Evolutionary conservation across 2,888 invertebrate genomes (phyloP), one percentile per base, ranked within the genome.

Genomic region (Agriopis aurantiaria): DNA sequence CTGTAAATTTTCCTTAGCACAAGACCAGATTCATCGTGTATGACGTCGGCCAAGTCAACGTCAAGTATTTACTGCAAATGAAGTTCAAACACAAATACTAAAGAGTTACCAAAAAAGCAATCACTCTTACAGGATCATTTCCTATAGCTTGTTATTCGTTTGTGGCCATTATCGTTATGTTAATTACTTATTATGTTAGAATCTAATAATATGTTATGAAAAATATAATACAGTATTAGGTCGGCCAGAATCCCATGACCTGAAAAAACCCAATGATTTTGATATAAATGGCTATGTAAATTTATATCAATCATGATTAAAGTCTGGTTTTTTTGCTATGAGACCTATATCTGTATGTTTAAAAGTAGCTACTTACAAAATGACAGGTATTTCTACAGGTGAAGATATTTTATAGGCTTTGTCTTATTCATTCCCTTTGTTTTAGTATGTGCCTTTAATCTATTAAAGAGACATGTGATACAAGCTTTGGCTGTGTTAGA

Each of bases 31-130:
- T 96, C 84, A 98, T 99, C 89, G 99, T 99, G 0, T 99, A 99
- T 89, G 99, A 99, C 89, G 96, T 97, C 49, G 98, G 98, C 11
- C 99, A 99, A 92, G 97, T 99, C 48, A 97, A 98, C 80, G 96
- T 98, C 72, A 97, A 97, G 84, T 99, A 99, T 87, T 93, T 99
- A 81, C 85, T 99, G 73, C 96, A 97, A 85, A 95, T 97, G 93
- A 96, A 98, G 74, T 99, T 99, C 92, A 96, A 97, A 75, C 98
- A 97, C 90, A 97, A 96, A 68, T 96, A 91, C 82, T 95, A 87
- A 89, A 51, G 12, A 11, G 10, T 11, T 17, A 11, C 49, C 40
- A 17, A 51, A 41, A 33, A 43, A 45, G 41, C 9, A 3, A 52
- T 46, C 8, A 33, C 17, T 23, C 9, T 0, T 12, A 8, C 55